These are phyloP conservation scores for Salmo trutta DNA, from an alignment of 2,797 vertebrate species.

Conservation along the genomic window DNA sequence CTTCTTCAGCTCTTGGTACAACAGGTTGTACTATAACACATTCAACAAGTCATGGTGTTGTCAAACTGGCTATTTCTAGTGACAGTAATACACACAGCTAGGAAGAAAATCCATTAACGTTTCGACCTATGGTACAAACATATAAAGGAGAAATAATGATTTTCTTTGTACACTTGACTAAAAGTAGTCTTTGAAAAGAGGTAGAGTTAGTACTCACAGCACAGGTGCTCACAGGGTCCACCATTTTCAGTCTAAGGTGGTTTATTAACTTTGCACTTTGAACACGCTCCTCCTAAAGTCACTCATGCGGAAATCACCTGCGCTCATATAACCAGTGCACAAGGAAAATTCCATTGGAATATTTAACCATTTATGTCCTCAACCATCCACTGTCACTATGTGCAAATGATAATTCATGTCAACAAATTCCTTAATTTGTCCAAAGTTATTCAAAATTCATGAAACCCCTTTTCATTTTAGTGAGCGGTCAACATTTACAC, in stretches of 20 bases:
- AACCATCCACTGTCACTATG: neutral
- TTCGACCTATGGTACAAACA: neutral
- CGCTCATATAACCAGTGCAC: conserved; percentile 5
- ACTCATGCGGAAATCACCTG: conserved; percentile 75
- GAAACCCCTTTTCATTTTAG: neutral
- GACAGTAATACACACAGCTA: neutral
- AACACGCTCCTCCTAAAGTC: conserved; percentile 61
- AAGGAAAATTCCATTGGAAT: conserved; percentile 49
- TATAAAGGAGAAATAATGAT: no score
- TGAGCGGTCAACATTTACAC: no score
- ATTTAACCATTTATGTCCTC: neutral
- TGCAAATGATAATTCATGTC: neutral
- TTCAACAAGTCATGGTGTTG: neutral
- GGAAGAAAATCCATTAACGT: neutral
- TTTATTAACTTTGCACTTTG: conserved; percentile 75
- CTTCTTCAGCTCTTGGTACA: conserved; percentile 86
- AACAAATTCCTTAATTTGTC: no score
- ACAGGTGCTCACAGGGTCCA: conserved; percentile 81
- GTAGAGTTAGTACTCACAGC: conserved; percentile 76
- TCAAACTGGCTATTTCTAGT: neutral
- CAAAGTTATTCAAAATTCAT: no score
- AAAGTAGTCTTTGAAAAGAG: neutral
- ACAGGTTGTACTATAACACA: conserved; percentile 82
- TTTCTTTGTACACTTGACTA: neutral
- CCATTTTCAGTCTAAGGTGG: conserved; percentile 77